Evolutionary conservation across 2,888 invertebrate species (phyloP), one percentile per base, ranked within the genome.

Genomic region (Melangyna quadrimaculata): DNA sequence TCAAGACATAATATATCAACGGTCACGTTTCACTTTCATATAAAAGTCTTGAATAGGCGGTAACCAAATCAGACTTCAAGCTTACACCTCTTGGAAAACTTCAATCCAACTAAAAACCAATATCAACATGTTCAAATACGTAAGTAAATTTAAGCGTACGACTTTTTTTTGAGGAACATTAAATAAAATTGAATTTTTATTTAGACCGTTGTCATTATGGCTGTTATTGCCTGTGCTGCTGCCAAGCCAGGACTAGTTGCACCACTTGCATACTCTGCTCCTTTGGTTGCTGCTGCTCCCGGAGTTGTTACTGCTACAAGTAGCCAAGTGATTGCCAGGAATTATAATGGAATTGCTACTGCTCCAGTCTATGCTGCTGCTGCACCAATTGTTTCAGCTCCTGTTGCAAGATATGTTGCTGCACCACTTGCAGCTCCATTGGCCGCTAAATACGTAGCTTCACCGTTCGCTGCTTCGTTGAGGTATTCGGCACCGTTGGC

Each of bases 361-460:
- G 61, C 80, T 29, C 73, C 80, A 17, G 94, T 95, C 0, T 94
- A 95, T 0, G 93, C 94, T 88, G 48, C 65, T 95, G 95, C 67
- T 71, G 78, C 70, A 9, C 78, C 63, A 63, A 8, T 61, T 17
- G 55, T 40, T 55, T 40, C 70, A n/a, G 74, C 73, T 9, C 63
- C 73, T 12, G n/a, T 53, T 8, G 51, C 51, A 4, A 63, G 27
- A 43, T 63, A 63, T 17, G 63, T 29, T 19, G 65, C 65, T 14
- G 12, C 63, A 17, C 65, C 55, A 14, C 5, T 55, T 29, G 70
- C 45, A n/a, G 67, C 69, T 35, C 93, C 94, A 1, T 90, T 94
- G 9, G 90, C 93, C 17, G 93, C 93, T n/a, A 57, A 45, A 6
- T 37, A 71, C 12, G 40, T 75, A 12, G 72, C 72, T 29, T 43